Conservation (phyloP, 2,888 invertebrate genomes). For the Charanyca ferruginea region DNA sequence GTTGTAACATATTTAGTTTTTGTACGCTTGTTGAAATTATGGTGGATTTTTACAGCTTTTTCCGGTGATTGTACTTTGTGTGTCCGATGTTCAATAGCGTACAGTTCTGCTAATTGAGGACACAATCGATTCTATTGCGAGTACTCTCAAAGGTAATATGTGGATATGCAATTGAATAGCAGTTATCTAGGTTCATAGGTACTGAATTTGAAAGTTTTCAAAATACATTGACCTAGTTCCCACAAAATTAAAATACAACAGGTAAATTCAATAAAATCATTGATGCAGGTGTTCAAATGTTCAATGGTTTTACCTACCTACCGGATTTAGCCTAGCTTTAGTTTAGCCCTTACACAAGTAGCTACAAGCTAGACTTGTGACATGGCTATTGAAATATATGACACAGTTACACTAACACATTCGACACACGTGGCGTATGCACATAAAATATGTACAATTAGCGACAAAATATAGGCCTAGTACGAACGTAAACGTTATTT, state of each 20-base stretch:
- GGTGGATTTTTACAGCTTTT: not conserved
- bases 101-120: not conserved
- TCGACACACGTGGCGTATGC: slow-evolving; percentile 32
- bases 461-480: slow-evolving; percentile 17
- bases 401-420: slow-evolving; percentile 38
- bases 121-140: slow-evolving; percentile 1
- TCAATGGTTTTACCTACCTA: not conserved
- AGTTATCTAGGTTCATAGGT: not conserved
- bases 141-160: not conserved
- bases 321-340: slow-evolving; percentile 40
- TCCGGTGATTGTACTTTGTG: slow-evolving; percentile 9
- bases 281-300: slow-evolving; percentile 43
- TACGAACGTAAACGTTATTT: too few relatives aligned
- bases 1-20: slow-evolving; percentile 5
- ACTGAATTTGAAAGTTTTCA: not conserved
- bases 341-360: slow-evolving; percentile 1
- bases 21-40: not conserved
- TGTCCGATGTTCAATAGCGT: slow-evolving; percentile 12
- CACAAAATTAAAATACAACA: slow-evolving; percentile 18
- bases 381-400: slow-evolving; percentile 49
- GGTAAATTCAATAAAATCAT: not conserved
- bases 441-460: slow-evolving; percentile 37
- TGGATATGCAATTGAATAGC: not conserved
- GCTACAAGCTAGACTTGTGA: slow-evolving; percentile 6
- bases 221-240: not conserved